Evolutionary conservation across 2,797 vertebrate species (phyloP), one percentile per base, ranked within the genome.

Genomic region (Argyrosomus regius): DNA sequence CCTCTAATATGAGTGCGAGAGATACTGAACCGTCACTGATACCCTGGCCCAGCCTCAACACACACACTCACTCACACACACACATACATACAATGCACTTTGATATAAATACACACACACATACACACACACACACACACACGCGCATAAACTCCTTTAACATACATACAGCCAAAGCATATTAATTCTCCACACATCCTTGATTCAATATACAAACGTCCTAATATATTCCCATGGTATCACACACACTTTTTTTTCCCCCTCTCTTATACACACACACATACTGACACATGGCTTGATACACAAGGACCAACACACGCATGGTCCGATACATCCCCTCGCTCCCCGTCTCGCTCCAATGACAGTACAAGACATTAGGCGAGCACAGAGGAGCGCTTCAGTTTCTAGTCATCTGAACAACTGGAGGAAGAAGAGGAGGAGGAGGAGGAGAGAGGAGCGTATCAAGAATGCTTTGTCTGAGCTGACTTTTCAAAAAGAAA

Each of bases 21-120:
- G 91, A 92, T 90, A 92, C 93, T 94, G 93, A 93, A 93, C 89
- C 92, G 76, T 93, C 89, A 93, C 92, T 93, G 93, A 94, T 94
- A 92, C 89, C 73, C 86, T 87, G 82, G 85, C 81, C 67, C 65
- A 70, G 52, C 78, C 89, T 84, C 80, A 88, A 89, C 82, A 88
- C 87, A 83, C 85, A 81, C 69, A 48, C 72, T 54, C 60, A 46
- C 69, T 46, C 79, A 39, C 82, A 73, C 66, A 41, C 64, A 68
- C 11, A 31, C 10, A 57, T 6, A 57, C 53, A 28, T 14, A 58
- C 60, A 53, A 69, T 58, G 56, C 41, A 16, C 48, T 43, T 52
- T 70, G 41, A 78, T 57, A 60, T 53, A 87, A 73, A 71, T 49
- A 78, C 75, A 71, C 52, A 69, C 77, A 84, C 64, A 74, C 26